These are phyloP conservation scores for Anagrus nilaparvatae DNA, from an alignment of 1,140 invertebrate genomes.

Conservation along the genomic window DNA sequence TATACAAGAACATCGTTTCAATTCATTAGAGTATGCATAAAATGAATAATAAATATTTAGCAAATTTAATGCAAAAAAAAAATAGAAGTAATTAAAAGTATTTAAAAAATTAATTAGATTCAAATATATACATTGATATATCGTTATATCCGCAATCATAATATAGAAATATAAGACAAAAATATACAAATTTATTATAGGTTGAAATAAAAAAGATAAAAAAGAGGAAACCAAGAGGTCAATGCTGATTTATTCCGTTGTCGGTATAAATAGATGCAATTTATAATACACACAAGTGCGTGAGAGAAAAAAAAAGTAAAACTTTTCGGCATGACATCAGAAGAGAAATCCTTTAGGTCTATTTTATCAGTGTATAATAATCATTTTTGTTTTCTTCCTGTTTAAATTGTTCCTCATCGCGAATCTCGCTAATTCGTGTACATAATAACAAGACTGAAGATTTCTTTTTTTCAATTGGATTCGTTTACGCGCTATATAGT, in stretches of 20 bases:
- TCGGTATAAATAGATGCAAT: background rate
- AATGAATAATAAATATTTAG: background rate
- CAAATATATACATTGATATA: too few species aligned
- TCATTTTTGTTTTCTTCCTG: constrained; percentile 9
- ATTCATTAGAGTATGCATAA: background rate
- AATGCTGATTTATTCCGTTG: constrained; percentile 4
- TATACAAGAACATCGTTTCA: background rate
- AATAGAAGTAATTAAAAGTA: constrained; percentile 4
- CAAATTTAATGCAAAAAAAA: constrained; percentile 3
- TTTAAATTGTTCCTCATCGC: constrained; percentile 4
- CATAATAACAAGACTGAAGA: too few species aligned
- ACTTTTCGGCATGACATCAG: constrained; percentile 6
- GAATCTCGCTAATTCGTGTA: constrained; percentile 16
- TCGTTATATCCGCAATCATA: too few species aligned
- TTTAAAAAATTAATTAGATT: too few species aligned
- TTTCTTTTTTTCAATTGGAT: constrained; percentile 17
- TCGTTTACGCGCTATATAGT: constrained; percentile 20
- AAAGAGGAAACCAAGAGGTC: too few species aligned
- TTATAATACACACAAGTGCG: background rate
- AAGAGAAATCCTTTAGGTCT: background rate
- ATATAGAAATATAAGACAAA: too few species aligned
- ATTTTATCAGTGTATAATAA: constrained; percentile 13
- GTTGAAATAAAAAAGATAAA: too few species aligned
- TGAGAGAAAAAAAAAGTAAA: constrained; percentile 1
- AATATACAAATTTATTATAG: too few species aligned